Evolutionary conservation across 2,797 vertebrate genomes (phyloP).

Genomic region (Squalus acanthias): DNA sequence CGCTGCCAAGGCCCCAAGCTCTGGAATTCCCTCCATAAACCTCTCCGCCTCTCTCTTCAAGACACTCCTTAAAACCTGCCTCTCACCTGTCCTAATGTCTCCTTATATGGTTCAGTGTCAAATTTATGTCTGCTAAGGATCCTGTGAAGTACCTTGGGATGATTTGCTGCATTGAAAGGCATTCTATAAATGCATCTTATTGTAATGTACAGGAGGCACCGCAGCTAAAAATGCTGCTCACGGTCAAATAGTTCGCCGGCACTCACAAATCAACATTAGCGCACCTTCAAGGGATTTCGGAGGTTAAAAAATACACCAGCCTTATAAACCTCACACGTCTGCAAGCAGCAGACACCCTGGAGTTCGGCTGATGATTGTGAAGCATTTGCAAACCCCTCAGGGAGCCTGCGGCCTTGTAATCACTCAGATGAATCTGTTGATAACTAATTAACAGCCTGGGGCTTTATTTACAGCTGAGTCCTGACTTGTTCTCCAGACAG

Average conservation of each 20-base stretch:
- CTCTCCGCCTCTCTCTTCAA: background rate
- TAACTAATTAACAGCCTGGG: slow-evolving; percentile 16
- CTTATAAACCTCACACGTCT: background rate
- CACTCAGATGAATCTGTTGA: background rate
- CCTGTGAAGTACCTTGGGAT: background rate
- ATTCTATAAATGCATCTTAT: background rate
- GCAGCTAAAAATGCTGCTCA: background rate
- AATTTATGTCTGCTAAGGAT: background rate
- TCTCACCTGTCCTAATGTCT: background rate
- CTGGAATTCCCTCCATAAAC: background rate
- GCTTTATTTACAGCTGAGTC: background rate
- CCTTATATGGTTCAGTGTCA: background rate
- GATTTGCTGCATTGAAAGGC: background rate
- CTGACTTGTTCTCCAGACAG: background rate
- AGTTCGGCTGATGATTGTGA: background rate
- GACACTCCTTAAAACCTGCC: background rate
- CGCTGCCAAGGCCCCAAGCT: no score
- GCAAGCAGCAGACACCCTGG: background rate
- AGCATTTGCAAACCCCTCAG: background rate
- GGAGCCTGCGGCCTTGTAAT: background rate
- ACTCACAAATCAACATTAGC: background rate
- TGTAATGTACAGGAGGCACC: background rate
- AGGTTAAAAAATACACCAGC: background rate
- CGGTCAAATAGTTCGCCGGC: background rate
- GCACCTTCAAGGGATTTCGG: background rate